A percentile compares a stretch with the other conserved stretches of the same genome.
Conservation (phyloP, 1,140 invertebrate species). For the Brachionus rubens region DNA sequence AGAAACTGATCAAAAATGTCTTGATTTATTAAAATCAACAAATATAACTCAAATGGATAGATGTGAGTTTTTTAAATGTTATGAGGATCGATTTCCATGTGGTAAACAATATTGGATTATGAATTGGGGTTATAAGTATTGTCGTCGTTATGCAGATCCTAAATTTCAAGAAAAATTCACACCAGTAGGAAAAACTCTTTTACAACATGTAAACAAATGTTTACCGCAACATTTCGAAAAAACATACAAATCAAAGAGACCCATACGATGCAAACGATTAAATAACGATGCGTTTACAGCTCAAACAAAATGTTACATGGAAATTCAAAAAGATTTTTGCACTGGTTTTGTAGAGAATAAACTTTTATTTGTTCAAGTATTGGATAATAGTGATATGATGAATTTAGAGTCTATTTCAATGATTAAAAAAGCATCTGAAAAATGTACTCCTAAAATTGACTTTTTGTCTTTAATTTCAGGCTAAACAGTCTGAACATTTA, state of each 20-base stretch:
- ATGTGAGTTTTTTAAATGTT: slow-evolving; percentile 44
- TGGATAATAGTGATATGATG: slow-evolving; percentile 40
- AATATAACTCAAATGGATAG: slow-evolving; percentile 16
- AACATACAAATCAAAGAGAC: background rate
- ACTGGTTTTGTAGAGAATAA: slow-evolving; percentile 16
- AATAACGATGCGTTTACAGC: slow-evolving; percentile 32
- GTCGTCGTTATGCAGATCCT: slow-evolving; percentile 5
- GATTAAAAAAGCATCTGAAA: slow-evolving; percentile 36
- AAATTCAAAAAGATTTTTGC: slow-evolving; percentile 40
- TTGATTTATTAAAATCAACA: background rate
- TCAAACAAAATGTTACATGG: slow-evolving; percentile 25
- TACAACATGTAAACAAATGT: slow-evolving; percentile 34
- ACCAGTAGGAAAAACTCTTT: background rate
- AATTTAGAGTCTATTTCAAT: slow-evolving; percentile 44
- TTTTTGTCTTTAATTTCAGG: slow-evolving; percentile 1
- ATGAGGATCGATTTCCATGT: slow-evolving; percentile 43
- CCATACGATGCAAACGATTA: slow-evolving; percentile 4
- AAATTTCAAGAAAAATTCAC: slow-evolving; percentile 31
- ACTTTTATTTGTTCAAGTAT: slow-evolving; percentile 26
- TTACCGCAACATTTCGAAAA: slow-evolving; percentile 36
- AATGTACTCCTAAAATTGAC: slow-evolving; percentile 11
- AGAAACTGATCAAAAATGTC: background rate
- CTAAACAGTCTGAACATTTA: background rate
- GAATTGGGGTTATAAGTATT: slow-evolving; percentile 46
- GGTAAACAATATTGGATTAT: slow-evolving; percentile 44